Base-by-base conservation (phyloP, 2,113 vertebrate species). In the Paramisgurnus dabryanus region DNA sequence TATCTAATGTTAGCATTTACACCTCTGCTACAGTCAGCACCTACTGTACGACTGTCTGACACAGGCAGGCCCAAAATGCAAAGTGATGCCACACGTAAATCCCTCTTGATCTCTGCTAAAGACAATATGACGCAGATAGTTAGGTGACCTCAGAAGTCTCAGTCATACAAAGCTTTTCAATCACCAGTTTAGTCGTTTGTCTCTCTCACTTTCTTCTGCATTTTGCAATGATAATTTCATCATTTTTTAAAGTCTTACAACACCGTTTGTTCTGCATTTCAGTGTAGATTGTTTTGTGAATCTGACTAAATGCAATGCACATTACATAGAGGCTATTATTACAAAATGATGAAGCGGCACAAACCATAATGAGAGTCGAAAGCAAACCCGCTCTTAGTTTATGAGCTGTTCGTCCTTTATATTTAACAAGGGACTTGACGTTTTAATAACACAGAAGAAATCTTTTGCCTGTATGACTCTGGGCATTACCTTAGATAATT, bases 1-100 rank as follows among this genome's bases (percentile, higher is more conserved):
- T 87, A 86, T 85, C 85, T 86, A 89, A 87, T 87, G 86, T 87
- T 80, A 85, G 86, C 85, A 87, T 89, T 82, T 83, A 87, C 86
- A 87, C 84, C 81, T 84, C 65, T 82, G 80, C 84, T 86, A 65
- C 82, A 84, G 41, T 83, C 80, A 73, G 61, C 43, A 80, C 78
- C 60, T 80, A 73, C 57, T 45, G 66, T 40, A 75, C 41, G 72
- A 57, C 65, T 47, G 49, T 76, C 64, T 78, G 73, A 74, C 79
- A 68, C 79, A 74, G 83, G 63, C 79, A 70, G 65, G 45, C 75
- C 66, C 45, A 53, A 66, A 53, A 65, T 78, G 73, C 69, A 57
- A 76, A 17, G 4, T 57, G 67, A 66, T 68, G 34, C 60, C 68
- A 34, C 27, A 34, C 3, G 27, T 34, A 34, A 34, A 53, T 76